Conservation (phyloP, 2,888 invertebrate species). For the Scaptomyza tumidula region DNA sequence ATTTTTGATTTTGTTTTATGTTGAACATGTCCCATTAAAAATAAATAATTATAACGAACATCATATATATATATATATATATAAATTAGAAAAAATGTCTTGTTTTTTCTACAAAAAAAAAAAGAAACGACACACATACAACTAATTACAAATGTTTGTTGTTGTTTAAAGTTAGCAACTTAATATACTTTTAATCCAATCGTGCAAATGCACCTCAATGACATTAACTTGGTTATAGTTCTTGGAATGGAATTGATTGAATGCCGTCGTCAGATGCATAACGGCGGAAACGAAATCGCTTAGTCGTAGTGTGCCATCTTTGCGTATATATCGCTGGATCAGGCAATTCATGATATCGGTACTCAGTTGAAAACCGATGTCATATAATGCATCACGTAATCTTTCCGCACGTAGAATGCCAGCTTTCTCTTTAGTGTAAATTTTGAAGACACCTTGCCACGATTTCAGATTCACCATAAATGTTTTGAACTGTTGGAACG, state of each 20-base stretch:
- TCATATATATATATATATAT: slow-evolving; percentile 1
- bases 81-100: slow-evolving; percentile 21
- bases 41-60: slow-evolving; percentile 55
- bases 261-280: slow-evolving; percentile 94
- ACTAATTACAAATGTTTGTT: not conserved
- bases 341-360: slow-evolving; percentile 93
- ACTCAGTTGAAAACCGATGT: slow-evolving; percentile 94
- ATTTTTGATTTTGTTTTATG: slow-evolving; percentile 27
- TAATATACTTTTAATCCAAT: slow-evolving; percentile 85
- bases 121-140: slow-evolving; percentile 23
- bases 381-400: slow-evolving; percentile 91
- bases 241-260: slow-evolving; percentile 91
- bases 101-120: slow-evolving; percentile 14
- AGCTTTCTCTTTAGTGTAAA: slow-evolving; percentile 95
- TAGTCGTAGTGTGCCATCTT: slow-evolving; percentile 95
- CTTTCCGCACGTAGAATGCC: slow-evolving; percentile 95
- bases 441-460: slow-evolving; percentile 96
- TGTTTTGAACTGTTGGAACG: slow-evolving; percentile 94
- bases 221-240: slow-evolving; percentile 92
- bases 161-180: slow-evolving; percentile 70
- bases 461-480: slow-evolving; percentile 95
- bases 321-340: slow-evolving; percentile 94
- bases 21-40: slow-evolving; percentile 52
- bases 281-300: slow-evolving; percentile 97
- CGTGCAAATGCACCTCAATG: slow-evolving; percentile 91